Evolutionary conservation across 2,888 invertebrate species (phyloP).

Genomic region (Hyles lineata): DNA sequence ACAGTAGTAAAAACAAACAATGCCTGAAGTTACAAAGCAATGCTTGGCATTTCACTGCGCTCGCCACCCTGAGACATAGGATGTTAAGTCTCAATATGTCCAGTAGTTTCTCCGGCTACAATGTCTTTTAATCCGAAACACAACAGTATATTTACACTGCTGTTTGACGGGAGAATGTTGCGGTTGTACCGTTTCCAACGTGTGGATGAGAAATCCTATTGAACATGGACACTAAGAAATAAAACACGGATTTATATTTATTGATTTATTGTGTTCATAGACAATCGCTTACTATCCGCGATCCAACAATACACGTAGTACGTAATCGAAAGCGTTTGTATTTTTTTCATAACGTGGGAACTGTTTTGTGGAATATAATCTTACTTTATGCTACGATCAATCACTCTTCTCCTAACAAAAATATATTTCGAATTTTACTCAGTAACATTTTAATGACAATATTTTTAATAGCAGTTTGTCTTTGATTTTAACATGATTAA

Average conservation of each 20-base stretch:
- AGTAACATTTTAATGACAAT: slow-evolving; percentile 15
- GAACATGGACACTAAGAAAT: neutral
- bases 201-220: too few relatives aligned
- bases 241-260: slow-evolving; percentile 59
- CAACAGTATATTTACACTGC: too few relatives aligned
- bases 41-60: too few relatives aligned
- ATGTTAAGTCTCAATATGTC: too few relatives aligned
- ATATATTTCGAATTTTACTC: slow-evolving; percentile 58
- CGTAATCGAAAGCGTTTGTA: slow-evolving; percentile 62
- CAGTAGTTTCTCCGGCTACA: too few relatives aligned
- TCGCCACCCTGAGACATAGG: too few relatives aligned
- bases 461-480: neutral
- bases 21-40: too few relatives aligned
- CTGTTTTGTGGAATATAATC: slow-evolving; percentile 33
- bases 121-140: too few relatives aligned
- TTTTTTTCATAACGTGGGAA: slow-evolving; percentile 45
- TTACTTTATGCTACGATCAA: slow-evolving; percentile 41
- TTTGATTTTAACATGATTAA: neutral
- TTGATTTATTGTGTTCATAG: slow-evolving; percentile 62
- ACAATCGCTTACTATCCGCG: slow-evolving; percentile 66
- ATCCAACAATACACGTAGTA: slow-evolving; percentile 70
- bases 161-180: too few relatives aligned
- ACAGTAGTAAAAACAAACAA: too few relatives aligned
- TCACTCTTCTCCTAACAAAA: slow-evolving; percentile 73
- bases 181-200: too few relatives aligned